Evolutionary conservation across 2,888 invertebrate species (phyloP), one percentile per base, ranked within the genome.

Genomic region (Cheilosia scutellata): DNA sequence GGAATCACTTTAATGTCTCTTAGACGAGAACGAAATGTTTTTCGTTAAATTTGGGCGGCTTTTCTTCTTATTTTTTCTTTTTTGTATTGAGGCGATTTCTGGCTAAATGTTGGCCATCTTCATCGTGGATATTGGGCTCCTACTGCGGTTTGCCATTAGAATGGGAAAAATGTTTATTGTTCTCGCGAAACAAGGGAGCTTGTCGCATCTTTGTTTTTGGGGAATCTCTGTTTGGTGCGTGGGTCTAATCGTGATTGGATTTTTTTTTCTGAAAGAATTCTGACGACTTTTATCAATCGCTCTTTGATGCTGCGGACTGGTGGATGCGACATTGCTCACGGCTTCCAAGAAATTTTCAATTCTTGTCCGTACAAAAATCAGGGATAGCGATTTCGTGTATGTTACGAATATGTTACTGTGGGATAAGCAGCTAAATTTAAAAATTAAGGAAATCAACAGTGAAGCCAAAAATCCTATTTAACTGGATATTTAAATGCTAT

Each of bases 241-340:
- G 86, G 86, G 86, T 76, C 86, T 86, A 86, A 86, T 86, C 86
- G 86, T 86, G 86, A 86, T 86, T 66, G 49, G 63, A 53, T 9
- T 44, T 49, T 62, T 80, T 75, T 76, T 74, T 71, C 62, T 37
- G 42, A 37, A 62, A 68, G 76, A 77, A 82, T 82, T 82, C 82
- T 82, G 86, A 86, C 68, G 82, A 80, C 82, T 86, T 86, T 86
- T 86, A 86, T 86, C 86, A 86, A 86, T 86, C 86, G 80, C 86
- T 76, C 60, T 84, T 84, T 84, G 79, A 84, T 75, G 83, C 71
- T 60, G 76, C 60, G 31, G 76, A n/a, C 72, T 37, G 27, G 76
- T 47, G 27, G 42, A 65, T 42, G 75, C 33, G 68, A 78, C 72
- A 31, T 66, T 51, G 79, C 57, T 57, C 55, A 29, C 9, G 25